These are phyloP conservation scores for Anabacerthia variegaticeps DNA, from an alignment of 2,797 vertebrate genomes.

Conservation along the genomic window DNA sequence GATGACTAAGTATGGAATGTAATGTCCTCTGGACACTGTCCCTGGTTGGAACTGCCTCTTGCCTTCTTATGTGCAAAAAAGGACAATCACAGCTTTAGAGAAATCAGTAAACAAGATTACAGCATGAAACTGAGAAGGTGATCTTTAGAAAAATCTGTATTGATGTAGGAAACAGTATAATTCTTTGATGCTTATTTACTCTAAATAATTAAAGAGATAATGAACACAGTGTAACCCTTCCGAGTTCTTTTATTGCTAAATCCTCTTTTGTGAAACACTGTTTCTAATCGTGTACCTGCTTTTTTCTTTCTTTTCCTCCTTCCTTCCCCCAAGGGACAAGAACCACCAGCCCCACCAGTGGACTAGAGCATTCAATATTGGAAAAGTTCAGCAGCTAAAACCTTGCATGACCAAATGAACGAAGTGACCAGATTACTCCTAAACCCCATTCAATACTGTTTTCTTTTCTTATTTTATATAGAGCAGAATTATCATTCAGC, in stretches of 20 bases:
- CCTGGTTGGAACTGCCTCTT: neutral
- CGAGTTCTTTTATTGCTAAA: neutral
- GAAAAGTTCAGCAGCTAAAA: conserved; percentile 62
- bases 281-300: neutral
- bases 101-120: neutral
- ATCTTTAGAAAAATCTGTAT: neutral
- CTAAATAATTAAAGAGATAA: neutral
- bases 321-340: conserved; percentile 76
- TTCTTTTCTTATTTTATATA: conserved; percentile 62
- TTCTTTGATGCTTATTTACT: neutral
- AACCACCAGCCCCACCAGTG: conserved; percentile 91
- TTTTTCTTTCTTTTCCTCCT: neutral
- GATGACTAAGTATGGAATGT: neutral
- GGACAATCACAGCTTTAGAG: neutral
- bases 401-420: conserved; percentile 79
- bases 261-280: neutral
- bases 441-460: conserved; percentile 46
- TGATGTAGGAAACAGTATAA: neutral
- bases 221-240: neutral
- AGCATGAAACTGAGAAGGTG: neutral
- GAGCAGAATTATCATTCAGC: conserved; percentile 41
- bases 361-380: conserved; percentile 79
- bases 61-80: neutral
- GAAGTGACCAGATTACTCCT: conserved; percentile 76
- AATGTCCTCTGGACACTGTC: neutral